These are phyloP conservation scores for Actinostola sp. DNA, from an alignment of 92 coral and sea anemone species.

Conservation along the genomic window DNA sequence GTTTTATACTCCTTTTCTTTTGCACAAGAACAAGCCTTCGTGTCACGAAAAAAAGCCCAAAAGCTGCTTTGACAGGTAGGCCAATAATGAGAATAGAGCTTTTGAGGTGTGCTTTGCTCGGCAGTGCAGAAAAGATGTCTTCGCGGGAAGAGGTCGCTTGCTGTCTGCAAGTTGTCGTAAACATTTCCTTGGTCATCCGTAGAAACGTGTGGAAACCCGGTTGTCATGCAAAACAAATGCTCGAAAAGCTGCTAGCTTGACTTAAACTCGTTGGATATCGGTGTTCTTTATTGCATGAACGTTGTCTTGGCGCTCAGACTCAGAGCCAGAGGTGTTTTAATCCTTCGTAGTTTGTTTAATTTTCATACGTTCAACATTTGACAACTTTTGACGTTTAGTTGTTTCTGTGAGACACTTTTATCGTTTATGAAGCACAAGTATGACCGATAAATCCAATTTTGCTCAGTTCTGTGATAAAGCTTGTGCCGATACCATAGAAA, in stretches of 20 bases:
- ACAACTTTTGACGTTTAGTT: slow-evolving; percentile 13
- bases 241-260: slow-evolving; percentile 5
- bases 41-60: background rate
- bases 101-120: background rate
- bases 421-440: background rate
- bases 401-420: background rate
- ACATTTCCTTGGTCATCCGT: slow-evolving; percentile 40
- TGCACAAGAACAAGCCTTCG: slow-evolving; percentile 3
- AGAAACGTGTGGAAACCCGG: slow-evolving; percentile 24
- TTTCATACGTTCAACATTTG: background rate
- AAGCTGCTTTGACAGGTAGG: slow-evolving; percentile 23
- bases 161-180: slow-evolving; percentile 28
- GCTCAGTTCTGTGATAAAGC: background rate
- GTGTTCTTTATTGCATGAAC: background rate
- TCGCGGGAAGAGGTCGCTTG: slow-evolving; percentile 29
- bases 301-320: background rate
- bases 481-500: slow-evolving; percentile 12
- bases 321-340: background rate
- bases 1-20: slow-evolving; percentile 1
- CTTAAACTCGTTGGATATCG: background rate
- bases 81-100: background rate
- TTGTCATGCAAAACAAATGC: slow-evolving; percentile 35
- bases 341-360: background rate
- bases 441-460: background rate
- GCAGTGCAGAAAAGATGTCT: slow-evolving; percentile 13